A percentile compares a stretch with the other conserved stretches of the same genome.
These are phyloP conservation scores for Turritopsis rubra DNA, from an alignment of 30 jellyfish, hydroid and myxozoan species.

Conservation along the genomic window DNA sequence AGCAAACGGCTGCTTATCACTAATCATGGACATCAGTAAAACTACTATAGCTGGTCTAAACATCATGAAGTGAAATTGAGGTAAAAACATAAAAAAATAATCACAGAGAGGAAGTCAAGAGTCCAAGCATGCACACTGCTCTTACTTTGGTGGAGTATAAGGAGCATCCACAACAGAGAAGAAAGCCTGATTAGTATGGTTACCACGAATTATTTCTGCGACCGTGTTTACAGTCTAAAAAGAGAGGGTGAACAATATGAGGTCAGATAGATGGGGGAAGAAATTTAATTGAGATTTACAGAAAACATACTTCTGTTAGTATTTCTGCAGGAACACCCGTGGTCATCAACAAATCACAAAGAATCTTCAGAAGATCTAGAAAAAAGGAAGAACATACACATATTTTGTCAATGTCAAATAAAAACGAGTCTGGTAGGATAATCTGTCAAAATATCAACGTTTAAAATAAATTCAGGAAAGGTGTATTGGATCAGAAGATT, in stretches of 20 bases:
- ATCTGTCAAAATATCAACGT: too few species aligned
- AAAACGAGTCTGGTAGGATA: too few species aligned
- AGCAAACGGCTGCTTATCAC: conserved; percentile 86
- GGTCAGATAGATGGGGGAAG: not conserved
- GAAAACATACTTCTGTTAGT: conserved; percentile 66
- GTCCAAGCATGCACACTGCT: not conserved
- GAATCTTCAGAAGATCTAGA: conserved; percentile 59
- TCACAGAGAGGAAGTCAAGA: not conserved
- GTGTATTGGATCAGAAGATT: too few species aligned
- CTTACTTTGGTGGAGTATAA: conserved; percentile 38
- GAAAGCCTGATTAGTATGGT: conserved; percentile 79
- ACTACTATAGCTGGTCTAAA: conserved; percentile 87
- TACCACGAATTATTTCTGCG: conserved; percentile 87
- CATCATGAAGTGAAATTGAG: not conserved
- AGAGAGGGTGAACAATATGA: not conserved
- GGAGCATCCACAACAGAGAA: conserved; percentile 88
- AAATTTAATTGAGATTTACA: not conserved
- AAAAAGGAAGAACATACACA: too few species aligned
- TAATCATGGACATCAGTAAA: conserved; percentile 79
- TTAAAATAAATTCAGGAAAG: too few species aligned
- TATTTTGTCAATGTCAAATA: too few species aligned
- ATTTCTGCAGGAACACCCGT: conserved; percentile 92
- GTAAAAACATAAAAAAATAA: not conserved
- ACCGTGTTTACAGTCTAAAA: conserved; percentile 84
- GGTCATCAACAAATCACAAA: conserved; percentile 82